These are phyloP conservation scores for Seriola quinqueradiata DNA, from an alignment of 2,113 vertebrate genomes.

Conservation along the genomic window DNA sequence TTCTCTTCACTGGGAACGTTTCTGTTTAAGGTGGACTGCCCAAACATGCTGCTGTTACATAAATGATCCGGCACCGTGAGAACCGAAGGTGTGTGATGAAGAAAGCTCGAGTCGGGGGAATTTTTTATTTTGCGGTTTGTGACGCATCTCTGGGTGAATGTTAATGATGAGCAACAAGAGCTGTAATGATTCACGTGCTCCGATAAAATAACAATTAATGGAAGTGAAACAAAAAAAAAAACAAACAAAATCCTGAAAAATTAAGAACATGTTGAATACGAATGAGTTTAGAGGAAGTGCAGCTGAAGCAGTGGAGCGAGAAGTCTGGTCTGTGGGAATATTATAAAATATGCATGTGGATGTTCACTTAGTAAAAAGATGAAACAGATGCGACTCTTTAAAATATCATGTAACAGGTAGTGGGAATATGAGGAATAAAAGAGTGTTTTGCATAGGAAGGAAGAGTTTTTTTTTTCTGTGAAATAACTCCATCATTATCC, in stretches of 20 bases:
- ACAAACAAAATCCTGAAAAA: neutral
- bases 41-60: slow-evolving; percentile 37
- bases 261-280: neutral
- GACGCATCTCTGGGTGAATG: neutral
- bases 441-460: slow-evolving; percentile 51
- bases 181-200: neutral
- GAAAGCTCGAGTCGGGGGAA: neutral
- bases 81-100: neutral
- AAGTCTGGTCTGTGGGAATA: neutral
- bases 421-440: neutral
- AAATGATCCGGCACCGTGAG: neutral
- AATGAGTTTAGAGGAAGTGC: neutral
- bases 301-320: neutral
- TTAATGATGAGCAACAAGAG: neutral
- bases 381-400: neutral
- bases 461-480: slow-evolving; percentile 9
- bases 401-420: neutral
- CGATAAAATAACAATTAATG: neutral
- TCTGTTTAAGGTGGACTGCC: neutral
- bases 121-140: neutral
- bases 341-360: neutral
- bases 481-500: slow-evolving; percentile 18
- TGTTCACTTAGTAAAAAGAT: neutral
- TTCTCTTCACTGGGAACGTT: neutral
- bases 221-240: neutral